A percentile compares a stretch with the other conserved stretches of the same genome.
Conservation (phyloP, 2,113 vertebrate species). For the Hiodon tergisus region DNA sequence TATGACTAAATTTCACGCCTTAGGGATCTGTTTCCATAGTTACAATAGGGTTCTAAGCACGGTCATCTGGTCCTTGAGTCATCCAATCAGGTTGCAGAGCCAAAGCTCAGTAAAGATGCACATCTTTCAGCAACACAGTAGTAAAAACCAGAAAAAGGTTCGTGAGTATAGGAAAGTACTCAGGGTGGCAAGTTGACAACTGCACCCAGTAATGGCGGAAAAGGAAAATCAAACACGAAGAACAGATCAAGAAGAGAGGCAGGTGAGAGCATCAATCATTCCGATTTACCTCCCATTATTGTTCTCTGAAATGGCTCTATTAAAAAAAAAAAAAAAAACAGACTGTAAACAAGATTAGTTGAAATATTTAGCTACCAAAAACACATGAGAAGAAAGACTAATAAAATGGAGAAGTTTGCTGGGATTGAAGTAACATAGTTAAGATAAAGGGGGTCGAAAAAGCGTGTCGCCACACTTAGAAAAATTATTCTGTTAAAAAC, state of each 20-base stretch:
- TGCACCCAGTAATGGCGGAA: slow-evolving; percentile 81
- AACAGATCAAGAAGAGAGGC: slow-evolving; percentile 67
- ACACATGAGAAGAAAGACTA: slow-evolving; percentile 6
- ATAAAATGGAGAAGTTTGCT: slow-evolving; percentile 39
- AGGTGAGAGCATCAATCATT: slow-evolving; percentile 82
- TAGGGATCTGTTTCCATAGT: slow-evolving; percentile 93
- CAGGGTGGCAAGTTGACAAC: slow-evolving; percentile 65
- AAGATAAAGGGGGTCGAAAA: slow-evolving; percentile 46
- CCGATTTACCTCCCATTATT: slow-evolving; percentile 61
- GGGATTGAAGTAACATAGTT: slow-evolving; percentile 42
- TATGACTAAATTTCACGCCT: slow-evolving; percentile 78
- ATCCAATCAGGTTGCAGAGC: slow-evolving; percentile 87
- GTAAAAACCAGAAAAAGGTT: slow-evolving; percentile 76
- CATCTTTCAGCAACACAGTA: slow-evolving; percentile 82
- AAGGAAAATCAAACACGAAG: slow-evolving; percentile 57
- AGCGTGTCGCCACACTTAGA: slow-evolving; percentile 42
- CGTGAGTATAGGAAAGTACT: slow-evolving; percentile 73
- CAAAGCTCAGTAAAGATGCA: slow-evolving; percentile 89
- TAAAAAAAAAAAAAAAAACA: slow-evolving; percentile 42
- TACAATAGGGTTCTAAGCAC: slow-evolving; percentile 84
- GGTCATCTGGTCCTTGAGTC: slow-evolving; percentile 87
- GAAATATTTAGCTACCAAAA: slow-evolving; percentile 42
- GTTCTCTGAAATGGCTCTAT: slow-evolving; percentile 55
- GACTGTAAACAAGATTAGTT: slow-evolving; percentile 55
- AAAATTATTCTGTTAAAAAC: slow-evolving; percentile 57